Percentiles rank a stretch among this genome's conserved stretches.
Evolutionary conservation across 2,113 vertebrate genomes (phyloP).

Genomic region (Heptranchias perlo): DNA sequence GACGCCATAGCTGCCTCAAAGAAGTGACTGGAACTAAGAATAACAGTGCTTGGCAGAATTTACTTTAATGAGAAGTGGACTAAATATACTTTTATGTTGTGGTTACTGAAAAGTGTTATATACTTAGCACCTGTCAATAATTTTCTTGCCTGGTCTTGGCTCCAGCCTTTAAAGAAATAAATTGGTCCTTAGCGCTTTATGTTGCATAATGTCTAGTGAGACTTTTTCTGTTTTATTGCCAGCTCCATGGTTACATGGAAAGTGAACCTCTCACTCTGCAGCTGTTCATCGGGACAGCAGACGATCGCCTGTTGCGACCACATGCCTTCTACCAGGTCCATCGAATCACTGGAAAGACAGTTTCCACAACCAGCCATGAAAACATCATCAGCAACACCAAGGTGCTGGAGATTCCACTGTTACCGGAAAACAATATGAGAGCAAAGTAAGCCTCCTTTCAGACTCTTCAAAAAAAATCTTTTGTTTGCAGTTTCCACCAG

Average conservation of each 20-base stretch:
- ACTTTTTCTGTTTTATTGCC: conserved; percentile 66
- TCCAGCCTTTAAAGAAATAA: conserved; percentile 47
- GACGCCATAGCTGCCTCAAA: background rate
- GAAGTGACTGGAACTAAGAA: background rate
- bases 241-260: conserved; percentile 90
- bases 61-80: conserved; percentile 50
- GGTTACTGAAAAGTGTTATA: conserved; percentile 41
- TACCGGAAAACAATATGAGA: conserved; percentile 91
- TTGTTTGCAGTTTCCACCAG: background rate
- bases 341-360: conserved; percentile 90
- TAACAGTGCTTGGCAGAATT: conserved; percentile 44
- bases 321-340: conserved; percentile 98
- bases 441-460: conserved; percentile 68
- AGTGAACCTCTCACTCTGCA: conserved; percentile 87
- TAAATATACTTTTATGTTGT: conserved; percentile 41
- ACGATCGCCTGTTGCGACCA: conserved; percentile 89
- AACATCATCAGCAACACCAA: conserved; percentile 89
- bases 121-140: conserved; percentile 49
- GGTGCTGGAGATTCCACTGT: conserved; percentile 86
- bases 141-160: conserved; percentile 44
- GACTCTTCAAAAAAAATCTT: background rate
- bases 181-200: conserved; percentile 47
- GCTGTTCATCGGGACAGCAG: conserved; percentile 95
- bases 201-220: conserved; percentile 54
- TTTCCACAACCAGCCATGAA: conserved; percentile 91